phyloP scores from a whole-genome alignment of 2,888 invertebrate species.

The Prenolepis imparis region DNA sequence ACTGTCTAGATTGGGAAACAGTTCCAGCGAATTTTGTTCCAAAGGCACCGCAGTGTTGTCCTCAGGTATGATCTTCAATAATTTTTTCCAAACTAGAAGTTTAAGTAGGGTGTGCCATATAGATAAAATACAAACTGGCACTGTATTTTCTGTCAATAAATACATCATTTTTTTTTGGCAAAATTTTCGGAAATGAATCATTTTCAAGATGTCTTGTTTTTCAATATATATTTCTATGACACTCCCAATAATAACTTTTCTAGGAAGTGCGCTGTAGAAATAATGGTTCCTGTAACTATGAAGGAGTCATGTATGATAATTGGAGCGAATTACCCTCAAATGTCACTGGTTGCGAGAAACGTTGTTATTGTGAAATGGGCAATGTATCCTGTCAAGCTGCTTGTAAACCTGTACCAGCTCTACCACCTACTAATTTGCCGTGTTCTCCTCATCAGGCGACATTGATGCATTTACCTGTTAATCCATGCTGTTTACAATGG shows the following conservation, averaged over 20 bases:
- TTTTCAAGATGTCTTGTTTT: too few species aligned
- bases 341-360: slow-evolving; percentile 94
- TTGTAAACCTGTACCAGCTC: slow-evolving; percentile 92
- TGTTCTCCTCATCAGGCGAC: slow-evolving; percentile 91
- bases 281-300: slow-evolving; percentile 93
- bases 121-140: background rate
- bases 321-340: slow-evolving; percentile 94
- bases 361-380: slow-evolving; percentile 95
- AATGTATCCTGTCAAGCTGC: slow-evolving; percentile 94
- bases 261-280: slow-evolving; percentile 92
- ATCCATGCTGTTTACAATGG: slow-evolving; percentile 96
- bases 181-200: too few species aligned
- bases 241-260: background rate
- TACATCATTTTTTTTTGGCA: background rate
- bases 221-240: background rate
- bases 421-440: slow-evolving; percentile 91
- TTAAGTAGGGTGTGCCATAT: background rate
- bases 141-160: background rate
- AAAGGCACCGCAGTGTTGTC: slow-evolving; percentile 93
- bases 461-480: slow-evolving; percentile 90
- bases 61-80: slow-evolving; percentile 83
- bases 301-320: slow-evolving; percentile 89
- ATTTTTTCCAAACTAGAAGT: background rate
- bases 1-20: slow-evolving; percentile 95
- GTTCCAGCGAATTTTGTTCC: slow-evolving; percentile 91